These are phyloP conservation scores for Crematogaster levior DNA, from an alignment of 2,888 invertebrate genomes.

Conservation along the genomic window DNA sequence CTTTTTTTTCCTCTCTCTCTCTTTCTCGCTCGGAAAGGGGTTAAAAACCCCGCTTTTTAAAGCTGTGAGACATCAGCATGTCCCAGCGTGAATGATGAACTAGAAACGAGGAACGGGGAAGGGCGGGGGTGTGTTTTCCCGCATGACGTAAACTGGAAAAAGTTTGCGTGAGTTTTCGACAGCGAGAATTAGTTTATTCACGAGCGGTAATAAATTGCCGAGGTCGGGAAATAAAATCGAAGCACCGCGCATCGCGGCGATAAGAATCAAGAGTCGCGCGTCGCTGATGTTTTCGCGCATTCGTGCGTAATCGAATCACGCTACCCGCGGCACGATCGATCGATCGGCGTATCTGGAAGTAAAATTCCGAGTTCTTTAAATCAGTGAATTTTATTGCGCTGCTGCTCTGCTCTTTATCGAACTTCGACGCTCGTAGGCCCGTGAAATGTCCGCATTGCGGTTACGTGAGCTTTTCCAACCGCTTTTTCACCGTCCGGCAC, in stretches of 20 bases:
- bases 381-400: constrained; percentile 44
- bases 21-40: not conserved
- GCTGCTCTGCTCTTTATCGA: constrained; percentile 46
- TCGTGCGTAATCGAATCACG: constrained; percentile 41
- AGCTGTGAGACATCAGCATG: constrained; percentile 30
- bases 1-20: not conserved
- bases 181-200: constrained; percentile 57
- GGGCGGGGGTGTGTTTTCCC: constrained; percentile 10
- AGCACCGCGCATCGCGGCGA: not conserved
- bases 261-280: not conserved
- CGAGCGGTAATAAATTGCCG: constrained; percentile 48
- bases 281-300: constrained; percentile 22
- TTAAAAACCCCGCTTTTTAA: constrained; percentile 23
- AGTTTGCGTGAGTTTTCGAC: constrained; percentile 42
- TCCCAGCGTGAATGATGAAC: constrained; percentile 24
- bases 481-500: constrained; percentile 42
- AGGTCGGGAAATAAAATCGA: constrained; percentile 27
- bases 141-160: constrained; percentile 1
- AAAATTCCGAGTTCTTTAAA: constrained; percentile 48
- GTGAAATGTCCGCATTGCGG: constrained; percentile 80
- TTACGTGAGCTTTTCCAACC: constrained; percentile 74
- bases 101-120: constrained; percentile 9
- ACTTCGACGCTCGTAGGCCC: constrained; percentile 57
- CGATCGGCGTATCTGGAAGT: constrained; percentile 45
- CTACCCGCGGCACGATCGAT: constrained; percentile 36